Conservation (phyloP, 2,113 vertebrate species). For the Otus sunia region DNA sequence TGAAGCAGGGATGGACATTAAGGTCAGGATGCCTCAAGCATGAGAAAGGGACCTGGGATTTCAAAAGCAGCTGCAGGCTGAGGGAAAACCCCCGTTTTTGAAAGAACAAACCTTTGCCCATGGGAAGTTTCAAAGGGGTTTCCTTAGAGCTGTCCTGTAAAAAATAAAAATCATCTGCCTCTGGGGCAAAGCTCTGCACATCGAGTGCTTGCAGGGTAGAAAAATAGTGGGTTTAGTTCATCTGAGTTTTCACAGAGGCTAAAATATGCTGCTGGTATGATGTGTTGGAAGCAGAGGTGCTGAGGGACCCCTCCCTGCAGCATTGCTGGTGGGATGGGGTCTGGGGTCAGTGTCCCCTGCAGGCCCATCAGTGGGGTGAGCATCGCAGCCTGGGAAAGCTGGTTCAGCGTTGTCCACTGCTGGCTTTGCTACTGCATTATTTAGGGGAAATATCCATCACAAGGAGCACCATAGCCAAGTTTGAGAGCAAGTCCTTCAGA, state of each 20-base stretch:
- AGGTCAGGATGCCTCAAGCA: neutral
- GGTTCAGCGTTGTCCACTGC: fast-evolving
- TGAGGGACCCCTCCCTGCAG: neutral
- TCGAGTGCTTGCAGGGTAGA: neutral
- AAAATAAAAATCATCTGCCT: neutral
- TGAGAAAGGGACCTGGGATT: neutral
- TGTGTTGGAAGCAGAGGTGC: neutral
- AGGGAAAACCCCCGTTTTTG: fast-evolving
- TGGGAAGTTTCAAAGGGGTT: neutral
- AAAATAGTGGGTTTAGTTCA: neutral
- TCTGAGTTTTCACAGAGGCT: neutral
- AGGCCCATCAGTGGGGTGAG: neutral
- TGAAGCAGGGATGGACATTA: neutral
- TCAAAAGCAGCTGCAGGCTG: neutral
- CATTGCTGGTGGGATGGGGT: neutral
- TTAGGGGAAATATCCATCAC: neutral
- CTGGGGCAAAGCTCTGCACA: neutral
- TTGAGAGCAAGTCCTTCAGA: neutral
- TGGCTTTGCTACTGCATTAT: neutral
- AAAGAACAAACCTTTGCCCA: neutral
- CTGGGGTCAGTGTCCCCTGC: fast-evolving
- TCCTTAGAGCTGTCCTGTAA: neutral
- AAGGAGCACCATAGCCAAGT: fast-evolving
- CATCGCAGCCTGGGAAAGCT: neutral
- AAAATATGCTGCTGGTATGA: neutral